Percentiles rank a stretch among this genome's conserved stretches.
Conservation (phyloP, 2,113 vertebrate species). For the Silurus meridionalis region DNA sequence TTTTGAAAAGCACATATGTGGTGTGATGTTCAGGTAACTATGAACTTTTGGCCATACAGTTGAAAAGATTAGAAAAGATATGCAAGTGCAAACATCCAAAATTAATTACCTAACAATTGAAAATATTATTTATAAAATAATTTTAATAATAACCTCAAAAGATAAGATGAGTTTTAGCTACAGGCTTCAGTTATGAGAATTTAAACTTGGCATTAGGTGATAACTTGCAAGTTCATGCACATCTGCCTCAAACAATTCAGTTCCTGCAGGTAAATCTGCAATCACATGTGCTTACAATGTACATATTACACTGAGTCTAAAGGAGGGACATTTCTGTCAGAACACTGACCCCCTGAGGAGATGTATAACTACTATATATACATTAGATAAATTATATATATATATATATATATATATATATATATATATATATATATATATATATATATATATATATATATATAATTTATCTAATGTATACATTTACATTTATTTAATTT, state of each 20-base stretch:
- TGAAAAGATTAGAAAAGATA: background rate
- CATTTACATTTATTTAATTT: background rate
- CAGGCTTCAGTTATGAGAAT: background rate
- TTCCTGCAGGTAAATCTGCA: slow-evolving; percentile 9
- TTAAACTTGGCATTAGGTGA: background rate
- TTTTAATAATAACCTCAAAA: background rate
- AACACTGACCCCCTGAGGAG: slow-evolving; percentile 63
- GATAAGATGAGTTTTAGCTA: background rate
- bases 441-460: too few species aligned
- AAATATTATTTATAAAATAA: background rate
- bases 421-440: background rate
- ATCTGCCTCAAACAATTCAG: background rate
- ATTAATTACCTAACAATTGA: background rate
- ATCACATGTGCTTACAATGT: background rate
- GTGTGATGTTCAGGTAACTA: background rate
- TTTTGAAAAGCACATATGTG: background rate
- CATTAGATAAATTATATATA: too few species aligned
- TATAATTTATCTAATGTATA: background rate
- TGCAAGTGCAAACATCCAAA: background rate
- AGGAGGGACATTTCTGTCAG: slow-evolving; percentile 44
- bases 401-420: background rate
- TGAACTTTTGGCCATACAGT: too few species aligned
- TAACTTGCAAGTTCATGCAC: background rate
- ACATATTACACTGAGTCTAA: background rate
- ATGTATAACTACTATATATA: background rate